Evolutionary conservation across 2,113 vertebrate species (phyloP), one percentile per base, ranked within the genome.

Genomic region (Mustelus asterias): DNA sequence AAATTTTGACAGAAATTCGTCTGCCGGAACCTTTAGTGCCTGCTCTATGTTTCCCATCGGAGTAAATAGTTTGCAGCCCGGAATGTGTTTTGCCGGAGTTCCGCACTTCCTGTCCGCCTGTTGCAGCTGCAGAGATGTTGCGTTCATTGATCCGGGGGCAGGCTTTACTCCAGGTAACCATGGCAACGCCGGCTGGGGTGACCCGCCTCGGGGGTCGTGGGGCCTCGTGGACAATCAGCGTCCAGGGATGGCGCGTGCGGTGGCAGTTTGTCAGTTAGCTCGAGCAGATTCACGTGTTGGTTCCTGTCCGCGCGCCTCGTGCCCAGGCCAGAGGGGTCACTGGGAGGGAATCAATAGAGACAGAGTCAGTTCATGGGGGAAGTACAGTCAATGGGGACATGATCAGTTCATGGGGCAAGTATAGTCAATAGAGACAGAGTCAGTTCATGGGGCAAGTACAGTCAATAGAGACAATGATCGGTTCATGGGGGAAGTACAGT

Each of bases 111-210:
- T 37, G 89, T 37, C 58, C n/a, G 63, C 33, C 0, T 18, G 16
- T 11, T 65, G n/a, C 0, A 65, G 33, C 33, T 13, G 60, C 18
- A 16, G 89, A 24, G 60, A 93, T 93, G 89, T 67, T 93, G 26
- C 89, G 89, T n/a, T 65, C 60, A 22, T n/a, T 93, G 89, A 65
- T 37, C 29, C 89, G 89, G 89, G 60, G 60, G 22, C 60, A 18
- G 60, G 11, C 89, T 33, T 93, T 93, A 44, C 60, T 93, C 0
- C 89, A 93, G 89, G 89, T 93, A 93, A 67, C 89, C 89, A 93
- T 20, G 89, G 89, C 60, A 93, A n/a, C 89, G 18, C 86, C 14
- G 29, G 29, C 29, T 10, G 29, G 72, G 26, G 72, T 33, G 48
- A 10, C 86, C 86, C 6, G 86, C 24, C 24, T 22, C 18, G 41